Base-by-base conservation (phyloP, 1,140 invertebrate species). In the Zaprionus taronus region DNA sequence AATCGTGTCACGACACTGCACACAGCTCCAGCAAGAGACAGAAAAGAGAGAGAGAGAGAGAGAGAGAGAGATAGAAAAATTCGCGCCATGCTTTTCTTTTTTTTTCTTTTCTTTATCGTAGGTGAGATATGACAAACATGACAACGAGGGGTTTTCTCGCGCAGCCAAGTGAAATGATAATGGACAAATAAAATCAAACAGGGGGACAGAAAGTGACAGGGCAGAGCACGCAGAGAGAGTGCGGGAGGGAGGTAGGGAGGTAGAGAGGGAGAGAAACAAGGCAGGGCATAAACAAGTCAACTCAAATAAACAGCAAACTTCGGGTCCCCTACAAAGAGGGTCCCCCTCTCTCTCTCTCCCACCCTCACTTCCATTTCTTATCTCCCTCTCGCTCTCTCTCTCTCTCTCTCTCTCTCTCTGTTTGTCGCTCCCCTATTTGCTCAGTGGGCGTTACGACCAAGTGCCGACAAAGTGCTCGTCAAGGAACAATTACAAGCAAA, bases 401-500 rank as follows among this genome's bases (percentile, higher is more conserved):
- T 60, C 36, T 22, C 15, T 2, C 26, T 36, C 5, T 49, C 22
- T 20, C 15, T 60, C 11, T 15, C 38, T 49, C 22, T 73, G 15
- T 26, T 11, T 62, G 38, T 44, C 41, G 41, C 41, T 47, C 41
- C 24, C n/a, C n/a, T 72, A 51, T 79, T 79, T 72, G 36, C 51
- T 22, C 56, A 72, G 81, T 83, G 77, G 77, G 81, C 67, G 80
- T 79, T 79, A 56, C 72, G 71, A 56, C 61, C 78, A 65, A 84
- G 74, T 83, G 80, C 83, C 83, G 80, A 83, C 83, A 86, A 86
- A 86, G 83, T 83, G 83, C 84, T 86, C 77, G 80, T 86, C 83
- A 87, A 87, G 72, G 72, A 70, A 89, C 84, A 87, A 89, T 89
- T 89, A 87, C 83, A 87, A 83, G 80, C 80, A 79, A 87, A 89